These are phyloP conservation scores for Sycophila texana DNA, from an alignment of 2,888 invertebrate genomes.

Conservation along the genomic window DNA sequence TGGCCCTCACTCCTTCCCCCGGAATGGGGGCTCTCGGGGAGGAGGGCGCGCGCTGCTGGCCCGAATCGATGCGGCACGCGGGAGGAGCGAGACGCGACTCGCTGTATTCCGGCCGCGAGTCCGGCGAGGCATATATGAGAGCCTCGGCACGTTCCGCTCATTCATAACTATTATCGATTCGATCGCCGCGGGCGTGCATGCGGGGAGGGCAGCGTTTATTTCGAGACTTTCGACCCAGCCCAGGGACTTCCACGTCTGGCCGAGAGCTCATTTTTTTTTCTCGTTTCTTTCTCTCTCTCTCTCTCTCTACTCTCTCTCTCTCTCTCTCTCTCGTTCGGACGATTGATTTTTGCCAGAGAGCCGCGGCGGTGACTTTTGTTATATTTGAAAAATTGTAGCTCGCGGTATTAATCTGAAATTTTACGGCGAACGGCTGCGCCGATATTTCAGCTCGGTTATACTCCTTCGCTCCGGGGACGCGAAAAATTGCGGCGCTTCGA, in stretches of 20 bases:
- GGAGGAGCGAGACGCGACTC: neutral
- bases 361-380: too few species aligned
- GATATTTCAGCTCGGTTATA: neutral
- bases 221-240: conserved; percentile 6
- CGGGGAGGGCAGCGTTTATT: conserved; percentile 23
- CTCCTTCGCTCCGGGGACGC: too few species aligned
- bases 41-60: neutral
- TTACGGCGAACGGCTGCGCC: neutral
- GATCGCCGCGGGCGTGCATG: conserved; percentile 5
- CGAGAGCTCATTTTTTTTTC: neutral
- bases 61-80: conserved; percentile 32
- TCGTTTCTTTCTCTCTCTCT: too few species aligned
- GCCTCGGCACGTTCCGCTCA: conserved; percentile 44
- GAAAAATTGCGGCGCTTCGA: too few species aligned
- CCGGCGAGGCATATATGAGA: conserved; percentile 13
- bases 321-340: too few species aligned
- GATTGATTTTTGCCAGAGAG: too few species aligned
- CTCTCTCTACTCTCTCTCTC: too few species aligned
- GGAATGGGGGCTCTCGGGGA: conserved; percentile 13
- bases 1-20: neutral
- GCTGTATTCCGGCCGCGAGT: conserved; percentile 33
- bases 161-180: conserved; percentile 50
- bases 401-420: neutral
- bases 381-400: too few species aligned
- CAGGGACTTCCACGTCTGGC: neutral